Conservation (phyloP, 2,113 vertebrate species). For the Melospiza georgiana region DNA sequence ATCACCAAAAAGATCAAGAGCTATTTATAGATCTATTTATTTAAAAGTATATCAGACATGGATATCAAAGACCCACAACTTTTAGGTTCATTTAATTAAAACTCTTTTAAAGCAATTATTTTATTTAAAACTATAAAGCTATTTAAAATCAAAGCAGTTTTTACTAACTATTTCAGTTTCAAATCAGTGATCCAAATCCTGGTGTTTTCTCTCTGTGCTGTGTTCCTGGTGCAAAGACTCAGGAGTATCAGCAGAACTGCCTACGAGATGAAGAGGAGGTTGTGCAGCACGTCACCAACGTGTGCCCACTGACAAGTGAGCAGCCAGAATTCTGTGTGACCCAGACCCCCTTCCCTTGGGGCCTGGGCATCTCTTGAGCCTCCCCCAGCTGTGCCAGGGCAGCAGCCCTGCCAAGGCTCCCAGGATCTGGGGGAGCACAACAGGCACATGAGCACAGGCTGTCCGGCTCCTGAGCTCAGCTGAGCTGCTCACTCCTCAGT, state of each 20-base stretch:
- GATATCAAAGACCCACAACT: constrained; percentile 68
- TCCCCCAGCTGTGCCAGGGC: background rate
- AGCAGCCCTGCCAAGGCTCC: background rate
- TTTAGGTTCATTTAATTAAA: constrained; percentile 71
- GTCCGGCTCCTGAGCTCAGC: background rate
- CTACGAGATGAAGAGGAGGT: background rate
- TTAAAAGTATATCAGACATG: constrained; percentile 67
- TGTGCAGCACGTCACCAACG: background rate
- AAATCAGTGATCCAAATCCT: background rate
- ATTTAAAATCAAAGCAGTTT: constrained; percentile 40
- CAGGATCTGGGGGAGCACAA: background rate
- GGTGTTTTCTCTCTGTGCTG: background rate
- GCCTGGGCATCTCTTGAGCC: background rate
- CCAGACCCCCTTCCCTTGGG: background rate
- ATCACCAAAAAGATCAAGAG: constrained; percentile 68
- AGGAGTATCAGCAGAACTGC: background rate
- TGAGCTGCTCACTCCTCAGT: background rate
- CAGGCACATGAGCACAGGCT: background rate
- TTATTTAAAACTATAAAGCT: constrained; percentile 70
- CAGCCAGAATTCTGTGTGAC: background rate
- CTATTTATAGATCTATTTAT: constrained; percentile 78
- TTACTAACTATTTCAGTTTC: constrained; percentile 16
- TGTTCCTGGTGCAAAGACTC: background rate
- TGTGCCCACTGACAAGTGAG: accelerated
- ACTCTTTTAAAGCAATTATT: constrained; percentile 69